A percentile compares a stretch with the other conserved stretches of the same genome.
These are phyloP conservation scores for Calycopis cecrops DNA, from an alignment of 1,140 invertebrate genomes.

Conservation along the genomic window DNA sequence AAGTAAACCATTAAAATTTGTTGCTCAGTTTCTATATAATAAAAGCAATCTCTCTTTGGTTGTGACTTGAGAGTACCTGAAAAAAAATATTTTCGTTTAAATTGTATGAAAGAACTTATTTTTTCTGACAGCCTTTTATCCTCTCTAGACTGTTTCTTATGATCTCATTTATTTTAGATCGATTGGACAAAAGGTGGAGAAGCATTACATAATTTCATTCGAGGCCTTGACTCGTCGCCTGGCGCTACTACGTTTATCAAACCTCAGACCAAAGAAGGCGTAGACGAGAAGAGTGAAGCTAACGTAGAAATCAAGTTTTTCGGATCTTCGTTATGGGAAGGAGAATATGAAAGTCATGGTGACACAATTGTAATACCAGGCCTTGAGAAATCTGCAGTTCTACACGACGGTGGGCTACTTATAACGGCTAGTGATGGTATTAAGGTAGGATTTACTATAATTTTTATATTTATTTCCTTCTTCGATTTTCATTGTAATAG, in stretches of 20 bases:
- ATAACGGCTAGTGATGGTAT: constrained; percentile 85
- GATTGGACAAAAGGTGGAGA: constrained; percentile 82
- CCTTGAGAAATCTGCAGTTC: constrained; percentile 77
- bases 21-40: no score
- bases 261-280: constrained; percentile 67
- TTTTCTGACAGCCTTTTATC: no score
- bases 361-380: constrained; percentile 79
- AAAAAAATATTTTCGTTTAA: no score
- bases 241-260: constrained; percentile 88
- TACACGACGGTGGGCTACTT: constrained; percentile 88
- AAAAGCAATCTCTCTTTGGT: no score
- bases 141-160: neutral
- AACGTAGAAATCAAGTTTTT: constrained; percentile 83
- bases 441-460: constrained; percentile 74
- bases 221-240: constrained; percentile 94
- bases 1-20: no score
- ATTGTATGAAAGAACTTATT: no score
- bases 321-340: constrained; percentile 86
- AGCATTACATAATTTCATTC: constrained; percentile 93
- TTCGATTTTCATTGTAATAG: neutral
- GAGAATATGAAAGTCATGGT: constrained; percentile 76
- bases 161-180: constrained; percentile 72
- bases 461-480: neutral
- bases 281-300: constrained; percentile 41
- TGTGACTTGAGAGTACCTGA: no score